Evolutionary conservation across 2,888 invertebrate species (phyloP), one percentile per base, ranked within the genome.

Genomic region (Tenthredo amoena): DNA sequence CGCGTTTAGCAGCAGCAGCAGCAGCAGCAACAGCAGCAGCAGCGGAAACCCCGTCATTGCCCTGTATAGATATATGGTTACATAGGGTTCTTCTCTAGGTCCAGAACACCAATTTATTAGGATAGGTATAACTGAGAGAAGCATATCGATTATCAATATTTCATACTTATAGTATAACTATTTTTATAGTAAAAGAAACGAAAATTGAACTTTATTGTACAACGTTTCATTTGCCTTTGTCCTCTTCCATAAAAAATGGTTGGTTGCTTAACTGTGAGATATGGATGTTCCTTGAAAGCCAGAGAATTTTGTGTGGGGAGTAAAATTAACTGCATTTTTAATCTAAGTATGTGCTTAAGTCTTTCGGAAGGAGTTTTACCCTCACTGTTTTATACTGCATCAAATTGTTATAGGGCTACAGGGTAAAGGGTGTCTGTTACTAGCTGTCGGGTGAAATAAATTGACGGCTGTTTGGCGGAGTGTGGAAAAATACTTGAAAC

Each of bases 51-150:
- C 58, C 62, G 37, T 81, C 62, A 58, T 79, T 21, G 9, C 58
- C n/a, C 37, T 26, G 77, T 77, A 77, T 50, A 77, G 77, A 77
- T 55, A 77, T 77, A 77, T 43, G 18, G 18, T 18, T 71, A 18
- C 37, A 40, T 71, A 34, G 21, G 74, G 9, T 74, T 50, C 50
- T 71, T n/a, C 34, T 71, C 34, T 37, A 34, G 37, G 71, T 37
- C 6, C 71, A 71, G 34, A 71, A 9, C 2, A 26, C 62, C 62
- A 62, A 62, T 62, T 26, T 9, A 62, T 26, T 9, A 9, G 21
- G n/a, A 9, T n/a, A 58, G 7, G 9, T 58, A 21, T 55, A 58
- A 21, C 26, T 1, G 26, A 2, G 26, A 65, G 65, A 65, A 10
- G 9, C 26, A 26, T 21, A 62, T 26, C 26, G 68, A 68, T 31